phyloP scores from a whole-genome alignment of 2,113 vertebrate species.

The Halcyon malimbica region DNA sequence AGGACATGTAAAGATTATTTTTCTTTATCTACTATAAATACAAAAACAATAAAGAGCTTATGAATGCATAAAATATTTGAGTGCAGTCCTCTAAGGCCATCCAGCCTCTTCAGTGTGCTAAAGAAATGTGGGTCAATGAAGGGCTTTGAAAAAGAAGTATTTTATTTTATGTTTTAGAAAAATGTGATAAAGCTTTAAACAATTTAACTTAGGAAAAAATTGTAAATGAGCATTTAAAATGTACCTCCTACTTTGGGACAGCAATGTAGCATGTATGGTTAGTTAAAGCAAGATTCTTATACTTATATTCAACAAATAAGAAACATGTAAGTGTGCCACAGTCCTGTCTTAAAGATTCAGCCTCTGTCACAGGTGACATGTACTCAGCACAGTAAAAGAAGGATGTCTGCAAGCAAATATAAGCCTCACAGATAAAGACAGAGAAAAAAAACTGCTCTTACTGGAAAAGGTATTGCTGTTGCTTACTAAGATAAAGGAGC shows the following conservation, averaged over 20 bases:
- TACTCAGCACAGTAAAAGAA: neutral
- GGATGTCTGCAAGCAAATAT: neutral
- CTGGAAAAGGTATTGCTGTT: neutral
- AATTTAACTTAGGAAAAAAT: neutral
- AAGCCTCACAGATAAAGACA: neutral
- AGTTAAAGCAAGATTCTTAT: neutral
- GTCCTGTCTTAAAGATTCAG: neutral
- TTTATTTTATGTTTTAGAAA: neutral
- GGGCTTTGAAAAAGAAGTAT: conserved; percentile 24
- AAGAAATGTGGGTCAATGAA: neutral
- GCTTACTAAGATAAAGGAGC: neutral
- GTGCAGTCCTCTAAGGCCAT: neutral
- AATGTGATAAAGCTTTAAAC: neutral
- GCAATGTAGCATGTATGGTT: neutral
- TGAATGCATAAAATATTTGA: conserved; percentile 26
- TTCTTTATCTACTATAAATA: conserved; percentile 27
- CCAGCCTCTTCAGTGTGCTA: neutral
- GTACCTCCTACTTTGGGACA: neutral
- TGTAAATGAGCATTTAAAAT: neutral
- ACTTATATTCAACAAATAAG: neutral
- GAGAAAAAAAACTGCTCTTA: neutral
- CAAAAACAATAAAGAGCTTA: neutral
- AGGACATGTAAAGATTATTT: neutral
- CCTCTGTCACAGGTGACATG: neutral
- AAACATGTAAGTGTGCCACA: neutral